A percentile compares a stretch with the other conserved stretches of the same genome.
phyloP scores from a whole-genome alignment of 2,113 vertebrate genomes.

The Regulus satrapa region DNA sequence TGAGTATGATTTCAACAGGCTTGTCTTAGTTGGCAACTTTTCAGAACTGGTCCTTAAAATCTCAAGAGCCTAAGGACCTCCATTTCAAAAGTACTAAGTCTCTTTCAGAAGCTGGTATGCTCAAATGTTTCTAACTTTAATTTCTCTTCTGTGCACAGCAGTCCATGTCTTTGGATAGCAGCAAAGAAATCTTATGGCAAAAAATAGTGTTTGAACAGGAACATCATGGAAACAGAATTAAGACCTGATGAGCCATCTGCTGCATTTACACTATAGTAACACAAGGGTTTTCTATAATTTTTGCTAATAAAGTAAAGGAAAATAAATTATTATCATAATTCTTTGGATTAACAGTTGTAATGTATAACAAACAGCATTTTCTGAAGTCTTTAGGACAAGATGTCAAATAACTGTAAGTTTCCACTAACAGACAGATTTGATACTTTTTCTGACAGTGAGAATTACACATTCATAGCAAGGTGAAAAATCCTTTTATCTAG shows the following conservation, averaged over 20 bases:
- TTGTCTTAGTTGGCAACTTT: not conserved
- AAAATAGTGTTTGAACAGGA: not conserved
- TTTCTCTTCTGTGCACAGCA: not conserved
- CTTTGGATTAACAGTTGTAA: not conserved
- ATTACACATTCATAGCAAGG: not conserved
- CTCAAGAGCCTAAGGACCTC: not conserved
- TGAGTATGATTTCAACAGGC: not conserved
- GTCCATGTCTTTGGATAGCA: not conserved
- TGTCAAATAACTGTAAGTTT: not conserved
- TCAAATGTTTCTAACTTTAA: not conserved
- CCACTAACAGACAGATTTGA: not conserved
- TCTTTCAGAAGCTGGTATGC: not conserved
- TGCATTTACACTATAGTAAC: not conserved
- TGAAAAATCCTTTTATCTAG: not conserved
- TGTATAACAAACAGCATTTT: not conserved
- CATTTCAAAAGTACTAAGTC: not conserved
- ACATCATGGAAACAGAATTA: not conserved
- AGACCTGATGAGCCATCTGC: not conserved
- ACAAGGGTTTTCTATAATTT: accelerated
- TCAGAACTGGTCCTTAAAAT: not conserved
- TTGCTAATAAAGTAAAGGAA: not conserved
- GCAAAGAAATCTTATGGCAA: not conserved
- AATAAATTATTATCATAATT: not conserved
- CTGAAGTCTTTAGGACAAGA: not conserved
- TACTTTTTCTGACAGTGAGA: not conserved